Evolutionary conservation across 2,113 vertebrate genomes (phyloP), one percentile per base, ranked within the genome.

Genomic region (Rhodinocichla rosea): DNA sequence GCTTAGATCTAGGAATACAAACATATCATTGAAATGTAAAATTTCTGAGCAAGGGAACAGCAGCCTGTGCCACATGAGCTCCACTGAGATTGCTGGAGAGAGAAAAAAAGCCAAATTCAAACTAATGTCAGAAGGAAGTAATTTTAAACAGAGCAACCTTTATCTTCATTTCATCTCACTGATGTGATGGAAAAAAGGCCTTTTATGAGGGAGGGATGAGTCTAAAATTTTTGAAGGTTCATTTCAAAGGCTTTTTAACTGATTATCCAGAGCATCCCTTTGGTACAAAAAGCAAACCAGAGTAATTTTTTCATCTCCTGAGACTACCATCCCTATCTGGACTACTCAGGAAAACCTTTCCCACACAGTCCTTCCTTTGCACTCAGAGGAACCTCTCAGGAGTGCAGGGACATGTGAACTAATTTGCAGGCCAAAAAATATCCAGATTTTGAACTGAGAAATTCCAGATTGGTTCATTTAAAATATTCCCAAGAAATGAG

Each of bases 241-340:
- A 64, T 94, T 95, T 95, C 80, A 94, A 89, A 92, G 84, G 89
- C 64, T 67, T 95, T 95, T 84, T 67, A 56, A 94, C 87, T 81
- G 39, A 91, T 87, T 95, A 95, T 87, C 83, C 56, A 81, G 78
- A 94, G 71, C 68, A 90, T 57, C 47, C 52, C 28, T 90, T 83
- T 81, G 52, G 64, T 89, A 67, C 70, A 81, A 93, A 96, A 83
- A 89, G 55, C 50, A 90, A 83, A 44, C 73, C 5, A 7, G 60
- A 67, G 69, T 75, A 77, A 84, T 89, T 94, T 88, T 93, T 92
- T 83, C 28, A 27, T 92, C 76, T 90, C 63, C 59, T 1, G 5
- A 90, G 92, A 75, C 65, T 75, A 16, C 45, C 32, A 37, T 71
- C 32, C 35, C n/a, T 45, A 40, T 96, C 75, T 84, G 60, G 80